Conservation (phyloP, 2,113 vertebrate species). For the Riparia riparia region DNA sequence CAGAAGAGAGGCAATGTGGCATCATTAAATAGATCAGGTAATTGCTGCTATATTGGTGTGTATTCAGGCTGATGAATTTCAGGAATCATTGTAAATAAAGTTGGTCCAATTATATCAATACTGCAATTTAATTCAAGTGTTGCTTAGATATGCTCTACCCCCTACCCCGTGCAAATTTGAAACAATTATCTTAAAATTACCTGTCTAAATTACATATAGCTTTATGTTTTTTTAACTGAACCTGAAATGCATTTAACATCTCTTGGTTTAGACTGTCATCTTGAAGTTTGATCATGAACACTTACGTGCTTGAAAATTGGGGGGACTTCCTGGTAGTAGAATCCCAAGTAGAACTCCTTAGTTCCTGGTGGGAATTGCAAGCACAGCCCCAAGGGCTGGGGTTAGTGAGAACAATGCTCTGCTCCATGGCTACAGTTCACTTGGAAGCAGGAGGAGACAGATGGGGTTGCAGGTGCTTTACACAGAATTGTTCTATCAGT, state of each 20-base stretch:
- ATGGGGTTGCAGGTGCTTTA: not conserved
- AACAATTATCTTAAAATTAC: not conserved
- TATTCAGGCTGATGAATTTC: constrained; percentile 60
- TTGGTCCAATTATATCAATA: constrained; percentile 31
- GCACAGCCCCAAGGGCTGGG: not conserved
- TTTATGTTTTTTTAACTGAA: not conserved
- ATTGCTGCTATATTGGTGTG: constrained; percentile 49
- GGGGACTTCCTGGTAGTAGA: not conserved
- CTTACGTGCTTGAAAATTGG: not conserved
- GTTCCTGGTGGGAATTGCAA: not conserved
- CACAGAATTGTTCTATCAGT: not conserved
- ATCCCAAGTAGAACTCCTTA: not conserved
- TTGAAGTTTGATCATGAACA: not conserved
- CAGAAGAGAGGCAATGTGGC: not conserved
- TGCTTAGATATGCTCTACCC: not conserved
- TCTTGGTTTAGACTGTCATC: not conserved
- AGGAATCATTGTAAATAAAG: constrained; percentile 66
- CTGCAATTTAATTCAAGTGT: constrained; percentile 35
- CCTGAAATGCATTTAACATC: not conserved
- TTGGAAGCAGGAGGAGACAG: not conserved
- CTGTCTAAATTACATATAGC: not conserved
- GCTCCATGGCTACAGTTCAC: not conserved
- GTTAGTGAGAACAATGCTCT: not conserved
- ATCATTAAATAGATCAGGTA: constrained; percentile 25
- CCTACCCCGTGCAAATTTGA: not conserved